These are phyloP conservation scores for Sarcoramphus papa DNA, from an alignment of 2,797 vertebrate species.

Conservation along the genomic window DNA sequence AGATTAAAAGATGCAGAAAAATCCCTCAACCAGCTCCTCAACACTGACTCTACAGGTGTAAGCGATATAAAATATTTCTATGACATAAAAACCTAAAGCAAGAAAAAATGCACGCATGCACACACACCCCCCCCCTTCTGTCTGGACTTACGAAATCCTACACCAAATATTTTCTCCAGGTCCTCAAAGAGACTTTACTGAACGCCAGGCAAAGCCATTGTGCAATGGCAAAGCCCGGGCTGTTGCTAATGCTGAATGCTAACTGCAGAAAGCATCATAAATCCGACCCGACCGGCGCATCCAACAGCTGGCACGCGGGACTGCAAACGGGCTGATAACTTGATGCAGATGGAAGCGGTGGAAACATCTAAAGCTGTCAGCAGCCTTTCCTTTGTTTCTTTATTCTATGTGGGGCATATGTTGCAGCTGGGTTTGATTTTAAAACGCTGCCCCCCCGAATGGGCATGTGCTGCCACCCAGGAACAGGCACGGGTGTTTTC, in stretches of 20 bases:
- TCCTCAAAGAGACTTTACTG: not conserved
- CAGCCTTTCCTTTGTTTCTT: not conserved
- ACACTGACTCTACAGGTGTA: not conserved
- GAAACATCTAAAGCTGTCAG: not conserved
- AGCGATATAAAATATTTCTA: not conserved
- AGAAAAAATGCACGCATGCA: not conserved
- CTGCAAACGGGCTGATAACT: not conserved
- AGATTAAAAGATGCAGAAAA: not conserved
- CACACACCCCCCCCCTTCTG: not conserved
- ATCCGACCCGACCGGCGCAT: rapidly evolving
- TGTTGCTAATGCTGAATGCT: not conserved
- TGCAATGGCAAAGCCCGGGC: not conserved
- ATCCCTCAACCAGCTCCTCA: not conserved
- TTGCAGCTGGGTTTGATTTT: not conserved
- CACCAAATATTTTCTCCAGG: not conserved
- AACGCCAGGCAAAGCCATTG: not conserved
- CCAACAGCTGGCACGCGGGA: not conserved
- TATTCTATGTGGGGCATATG: not conserved
- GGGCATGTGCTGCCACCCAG: not conserved
- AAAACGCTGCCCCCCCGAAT: not conserved
- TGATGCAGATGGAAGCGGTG: not conserved
- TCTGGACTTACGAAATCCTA: not conserved
- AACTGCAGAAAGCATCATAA: not conserved
- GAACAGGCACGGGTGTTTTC: not conserved
- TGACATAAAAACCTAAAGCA: not conserved